phyloP scores from a whole-genome alignment of 2,888 invertebrate genomes.

The Lagria hirta region DNA sequence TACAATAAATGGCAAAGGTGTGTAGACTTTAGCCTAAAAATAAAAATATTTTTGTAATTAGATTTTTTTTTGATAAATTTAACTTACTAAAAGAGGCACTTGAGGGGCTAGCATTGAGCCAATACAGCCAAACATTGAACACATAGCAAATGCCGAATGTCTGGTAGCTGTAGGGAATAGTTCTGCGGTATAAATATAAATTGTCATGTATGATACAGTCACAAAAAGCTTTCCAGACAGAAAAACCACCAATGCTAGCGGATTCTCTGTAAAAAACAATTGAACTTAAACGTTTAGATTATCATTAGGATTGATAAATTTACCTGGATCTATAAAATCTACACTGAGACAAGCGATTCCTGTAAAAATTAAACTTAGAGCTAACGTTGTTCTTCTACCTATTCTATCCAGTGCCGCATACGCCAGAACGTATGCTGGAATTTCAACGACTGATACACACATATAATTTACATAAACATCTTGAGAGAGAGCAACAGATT shows the following conservation, averaged over 20 bases:
- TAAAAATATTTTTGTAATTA: slow-evolving; percentile 18
- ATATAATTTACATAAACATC: slow-evolving; percentile 76
- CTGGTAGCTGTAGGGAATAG: slow-evolving; percentile 70
- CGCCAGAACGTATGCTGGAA: slow-evolving; percentile 69
- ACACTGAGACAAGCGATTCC: slow-evolving; percentile 59
- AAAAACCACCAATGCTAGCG: slow-evolving; percentile 56
- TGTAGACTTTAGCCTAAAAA: slow-evolving; percentile 57
- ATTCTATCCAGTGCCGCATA: slow-evolving; percentile 63
- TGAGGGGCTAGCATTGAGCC: slow-evolving; percentile 73
- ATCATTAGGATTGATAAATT: too few relatives aligned
- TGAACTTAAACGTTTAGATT: not conserved
- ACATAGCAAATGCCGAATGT: slow-evolving; percentile 66
- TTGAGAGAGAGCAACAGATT: slow-evolving; percentile 71
- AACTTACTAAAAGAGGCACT: slow-evolving; percentile 63
- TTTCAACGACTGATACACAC: slow-evolving; percentile 64
- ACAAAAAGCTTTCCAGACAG: slow-evolving; percentile 37
- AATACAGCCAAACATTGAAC: slow-evolving; percentile 69
- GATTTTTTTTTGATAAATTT: slow-evolving; percentile 2
- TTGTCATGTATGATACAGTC: slow-evolving; percentile 34
- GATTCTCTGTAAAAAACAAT: slow-evolving; percentile 52
- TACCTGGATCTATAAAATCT: slow-evolving; percentile 13
- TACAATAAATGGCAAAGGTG: slow-evolving; percentile 60
- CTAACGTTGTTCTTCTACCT: slow-evolving; percentile 65
- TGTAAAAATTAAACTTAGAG: slow-evolving; percentile 62
- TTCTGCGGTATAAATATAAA: slow-evolving; percentile 58